Evolutionary conservation across 2,797 vertebrate genomes (phyloP).

Genomic region (Garrulus glandarius): DNA sequence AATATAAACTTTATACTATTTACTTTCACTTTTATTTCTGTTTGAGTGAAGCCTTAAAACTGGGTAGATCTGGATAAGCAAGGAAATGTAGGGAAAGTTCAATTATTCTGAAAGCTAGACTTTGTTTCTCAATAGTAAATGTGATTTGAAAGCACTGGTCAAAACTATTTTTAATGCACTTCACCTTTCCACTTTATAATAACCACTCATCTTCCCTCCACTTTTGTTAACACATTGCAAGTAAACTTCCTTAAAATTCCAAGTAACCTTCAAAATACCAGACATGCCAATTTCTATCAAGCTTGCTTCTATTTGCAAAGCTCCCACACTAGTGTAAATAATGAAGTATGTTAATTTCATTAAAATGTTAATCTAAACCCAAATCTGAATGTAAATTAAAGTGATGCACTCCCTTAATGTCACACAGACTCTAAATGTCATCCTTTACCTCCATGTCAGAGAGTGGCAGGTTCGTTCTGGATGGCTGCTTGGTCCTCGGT

Average conservation of each 20-base stretch:
- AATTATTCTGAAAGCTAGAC: not conserved
- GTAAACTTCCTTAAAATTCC: too few species aligned
- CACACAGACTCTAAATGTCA: not conserved
- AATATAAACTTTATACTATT: not conserved
- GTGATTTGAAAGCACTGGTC: not conserved
- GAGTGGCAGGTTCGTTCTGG: slow-evolving; percentile 86
- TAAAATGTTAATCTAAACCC: not conserved
- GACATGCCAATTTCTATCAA: not conserved
- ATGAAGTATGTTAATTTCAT: not conserved
- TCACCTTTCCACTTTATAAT: not conserved
- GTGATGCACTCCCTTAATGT: not conserved
- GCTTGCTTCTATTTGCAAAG: not conserved
- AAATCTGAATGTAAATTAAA: not conserved
- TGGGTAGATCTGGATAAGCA: not conserved
- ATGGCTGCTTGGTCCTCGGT: slow-evolving; percentile 94
- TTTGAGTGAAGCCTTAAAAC: not conserved
- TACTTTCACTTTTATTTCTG: not conserved
- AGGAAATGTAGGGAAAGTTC: not conserved
- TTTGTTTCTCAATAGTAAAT: not conserved
- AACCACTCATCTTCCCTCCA: not conserved
- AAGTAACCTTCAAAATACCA: not conserved
- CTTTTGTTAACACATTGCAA: not conserved
- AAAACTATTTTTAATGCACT: not conserved
- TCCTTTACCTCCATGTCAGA: slow-evolving; percentile 79
- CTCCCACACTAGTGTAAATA: not conserved